Base-by-base conservation (phyloP, 2,797 vertebrate genomes). In the Rhinoraja longicauda region DNA sequence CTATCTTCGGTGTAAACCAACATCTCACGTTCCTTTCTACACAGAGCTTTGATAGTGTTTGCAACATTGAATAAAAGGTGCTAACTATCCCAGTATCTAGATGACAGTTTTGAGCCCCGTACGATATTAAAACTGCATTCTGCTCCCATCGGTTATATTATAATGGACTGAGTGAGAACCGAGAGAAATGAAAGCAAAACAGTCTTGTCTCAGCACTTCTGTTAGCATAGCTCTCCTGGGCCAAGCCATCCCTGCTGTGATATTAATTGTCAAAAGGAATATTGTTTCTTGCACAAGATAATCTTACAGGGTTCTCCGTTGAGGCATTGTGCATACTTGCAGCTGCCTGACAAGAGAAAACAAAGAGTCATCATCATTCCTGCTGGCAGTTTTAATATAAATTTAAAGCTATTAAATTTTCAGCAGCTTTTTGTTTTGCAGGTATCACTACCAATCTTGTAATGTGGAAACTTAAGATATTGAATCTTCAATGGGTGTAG, bases 341-440 rank as follows among this genome's bases (percentile, higher is more conserved):
- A 92, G 39, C 13, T 24, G 24, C 36, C 36, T 73, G 21, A 75
- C 70, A 75, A 45, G 4, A 73, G 36, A 53, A 92, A 72, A 75
- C 70, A 72, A 53, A 53, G 67, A 57, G 15, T 53, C 36, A 72
- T 4, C 26, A 72, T 73, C 70, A 53, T 75, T 53, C 45, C 24
- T 53, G 39, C 75, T 92, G 90, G 92, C 90, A 53, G 70, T 73
- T 91, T 92, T 75, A 92, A 92, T 92, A 92, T 73, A 73, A 75
- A 70, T 53, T 92, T 92, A 73, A 26, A 75, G 12, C 90, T 53
- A 92, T 75, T 92, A 53, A 53, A 53, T 32, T 92, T 53, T 92
- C 45, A 92, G 70, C 15, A 13, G 39, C 17, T 73, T 75, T 26
- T 75, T 73, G 62, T 32, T 75, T 73, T 29, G 70, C 70, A 75